phyloP scores from a whole-genome alignment of 1,140 invertebrate species.

The Drosophila pachea region DNA sequence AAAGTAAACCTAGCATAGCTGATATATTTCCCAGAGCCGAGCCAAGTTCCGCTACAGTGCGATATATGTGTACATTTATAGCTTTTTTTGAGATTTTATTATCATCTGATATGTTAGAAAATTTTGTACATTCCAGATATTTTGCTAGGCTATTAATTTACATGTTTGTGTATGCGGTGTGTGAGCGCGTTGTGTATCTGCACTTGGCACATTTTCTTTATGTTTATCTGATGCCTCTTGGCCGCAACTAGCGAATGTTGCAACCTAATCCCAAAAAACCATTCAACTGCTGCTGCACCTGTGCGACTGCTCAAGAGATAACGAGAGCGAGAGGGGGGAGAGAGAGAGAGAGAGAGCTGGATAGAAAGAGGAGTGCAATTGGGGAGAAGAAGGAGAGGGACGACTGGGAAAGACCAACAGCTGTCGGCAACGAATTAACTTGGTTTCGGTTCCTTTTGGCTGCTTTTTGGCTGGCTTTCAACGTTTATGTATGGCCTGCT shows the following conservation, averaged over 20 bases:
- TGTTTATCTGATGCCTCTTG: slow-evolving; percentile 39
- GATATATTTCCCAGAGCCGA: slow-evolving; percentile 3
- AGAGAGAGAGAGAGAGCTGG: slow-evolving; percentile 33
- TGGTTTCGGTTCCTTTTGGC: slow-evolving; percentile 18
- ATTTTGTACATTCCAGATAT: background rate
- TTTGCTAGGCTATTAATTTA: slow-evolving; percentile 3
- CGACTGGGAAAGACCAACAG: slow-evolving; percentile 41
- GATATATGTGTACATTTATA: background rate
- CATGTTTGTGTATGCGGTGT: background rate
- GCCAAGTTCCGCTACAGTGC: slow-evolving; percentile 22
- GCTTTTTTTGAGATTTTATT: background rate
- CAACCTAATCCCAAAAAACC: slow-evolving; percentile 52
- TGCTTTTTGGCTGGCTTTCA: slow-evolving; percentile 13
- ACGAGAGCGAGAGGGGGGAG: slow-evolving; percentile 28
- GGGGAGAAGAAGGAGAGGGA: slow-evolving; percentile 3
- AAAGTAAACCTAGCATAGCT: background rate
- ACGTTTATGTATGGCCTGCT: slow-evolving; percentile 16
- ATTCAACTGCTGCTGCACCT: slow-evolving; percentile 54
- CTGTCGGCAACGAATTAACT: slow-evolving; percentile 51
- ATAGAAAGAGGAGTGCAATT: background rate
- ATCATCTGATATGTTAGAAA: slow-evolving; percentile 28
- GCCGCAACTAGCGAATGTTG: slow-evolving; percentile 24
- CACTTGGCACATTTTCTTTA: slow-evolving; percentile 24
- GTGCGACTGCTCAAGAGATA: slow-evolving; percentile 38
- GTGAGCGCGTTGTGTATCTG: slow-evolving; percentile 11